phyloP scores from a whole-genome alignment of 2,888 invertebrate species.

The Adineta ricciae region DNA sequence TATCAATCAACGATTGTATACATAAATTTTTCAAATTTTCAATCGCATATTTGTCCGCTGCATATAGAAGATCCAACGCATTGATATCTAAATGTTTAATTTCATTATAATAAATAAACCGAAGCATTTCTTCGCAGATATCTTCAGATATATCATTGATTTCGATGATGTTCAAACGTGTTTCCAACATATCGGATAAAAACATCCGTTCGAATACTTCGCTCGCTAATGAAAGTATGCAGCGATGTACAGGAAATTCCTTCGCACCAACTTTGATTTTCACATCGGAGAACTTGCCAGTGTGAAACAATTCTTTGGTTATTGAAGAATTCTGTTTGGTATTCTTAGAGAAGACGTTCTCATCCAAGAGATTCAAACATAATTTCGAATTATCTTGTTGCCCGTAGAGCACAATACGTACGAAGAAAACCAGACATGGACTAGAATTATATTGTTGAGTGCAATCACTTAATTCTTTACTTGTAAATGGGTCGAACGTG shows the following conservation, averaged over 20 bases:
- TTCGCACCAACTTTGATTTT: neutral
- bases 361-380: conserved; percentile 12
- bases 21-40: conserved; percentile 6
- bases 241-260: conserved; percentile 11
- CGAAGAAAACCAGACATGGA: conserved; percentile 21
- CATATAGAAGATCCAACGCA: conserved; percentile 18
- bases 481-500: conserved; percentile 16
- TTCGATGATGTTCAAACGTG: conserved; percentile 9
- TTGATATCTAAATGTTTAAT: conserved; percentile 10
- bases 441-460: conserved; percentile 21
- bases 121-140: conserved; percentile 12
- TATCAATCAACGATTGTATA: conserved; percentile 14
- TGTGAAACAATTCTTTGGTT: neutral
- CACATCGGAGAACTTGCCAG: conserved; percentile 3
- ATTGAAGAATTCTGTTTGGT: neutral
- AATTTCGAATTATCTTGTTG: conserved; percentile 8
- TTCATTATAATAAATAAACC: conserved; percentile 17
- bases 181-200: neutral
- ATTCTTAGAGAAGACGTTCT: neutral
- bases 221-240: neutral
- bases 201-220: conserved; percentile 15
- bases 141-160: conserved; percentile 14
- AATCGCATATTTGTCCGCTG: conserved; percentile 17
- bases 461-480: conserved; percentile 18
- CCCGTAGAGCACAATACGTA: conserved; percentile 9